A percentile compares a stretch with the other conserved stretches of the same genome.
phyloP scores from a whole-genome alignment of 2,888 invertebrate genomes.

The Mesorhabditis sp. region DNA sequence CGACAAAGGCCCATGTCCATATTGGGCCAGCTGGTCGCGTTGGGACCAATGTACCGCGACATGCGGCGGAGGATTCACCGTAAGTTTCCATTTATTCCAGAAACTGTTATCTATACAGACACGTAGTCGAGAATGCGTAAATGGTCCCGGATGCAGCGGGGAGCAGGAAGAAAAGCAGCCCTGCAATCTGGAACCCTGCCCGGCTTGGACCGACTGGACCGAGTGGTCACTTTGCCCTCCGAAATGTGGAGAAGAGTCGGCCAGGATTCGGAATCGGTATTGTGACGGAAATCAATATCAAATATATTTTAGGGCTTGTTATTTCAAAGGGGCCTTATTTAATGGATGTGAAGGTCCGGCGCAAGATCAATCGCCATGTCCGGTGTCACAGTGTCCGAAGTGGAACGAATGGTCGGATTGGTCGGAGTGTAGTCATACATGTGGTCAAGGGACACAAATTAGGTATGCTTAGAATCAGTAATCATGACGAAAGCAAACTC shows the following conservation, averaged over 20 bases:
- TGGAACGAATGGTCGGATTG: constrained; percentile 43
- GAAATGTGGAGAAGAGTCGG: constrained; percentile 35
- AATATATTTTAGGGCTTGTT: constrained; percentile 25
- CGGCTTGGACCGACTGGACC: constrained; percentile 40
- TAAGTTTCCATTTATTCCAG: constrained; percentile 8
- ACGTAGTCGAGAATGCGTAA: constrained; percentile 33
- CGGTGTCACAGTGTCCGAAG: constrained; percentile 38
- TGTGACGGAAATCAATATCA: constrained; percentile 6
- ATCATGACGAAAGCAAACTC: not conserved
- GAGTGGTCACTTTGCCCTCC: constrained; percentile 35
- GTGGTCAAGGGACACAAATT: constrained; percentile 37
- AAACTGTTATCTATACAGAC: constrained; percentile 15
- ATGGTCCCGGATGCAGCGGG: constrained; percentile 30
- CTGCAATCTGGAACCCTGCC: constrained; percentile 40
- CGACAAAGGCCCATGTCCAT: constrained; percentile 36
- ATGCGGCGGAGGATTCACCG: constrained; percentile 40
- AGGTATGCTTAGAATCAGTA: constrained; percentile 13
- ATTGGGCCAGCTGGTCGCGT: constrained; percentile 32
- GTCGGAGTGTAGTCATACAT: constrained; percentile 37
- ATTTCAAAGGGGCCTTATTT: constrained; percentile 19
- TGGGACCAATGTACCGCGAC: constrained; percentile 33
- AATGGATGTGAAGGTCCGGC: constrained; percentile 37
- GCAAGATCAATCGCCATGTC: constrained; percentile 41
- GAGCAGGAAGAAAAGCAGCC: constrained; percentile 31
- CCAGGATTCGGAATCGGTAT: constrained; percentile 35